A percentile compares a stretch with the other conserved stretches of the same genome.
These are phyloP conservation scores for Pleuronectes platessa DNA, from an alignment of 2,113 vertebrate species.

Conservation along the genomic window DNA sequence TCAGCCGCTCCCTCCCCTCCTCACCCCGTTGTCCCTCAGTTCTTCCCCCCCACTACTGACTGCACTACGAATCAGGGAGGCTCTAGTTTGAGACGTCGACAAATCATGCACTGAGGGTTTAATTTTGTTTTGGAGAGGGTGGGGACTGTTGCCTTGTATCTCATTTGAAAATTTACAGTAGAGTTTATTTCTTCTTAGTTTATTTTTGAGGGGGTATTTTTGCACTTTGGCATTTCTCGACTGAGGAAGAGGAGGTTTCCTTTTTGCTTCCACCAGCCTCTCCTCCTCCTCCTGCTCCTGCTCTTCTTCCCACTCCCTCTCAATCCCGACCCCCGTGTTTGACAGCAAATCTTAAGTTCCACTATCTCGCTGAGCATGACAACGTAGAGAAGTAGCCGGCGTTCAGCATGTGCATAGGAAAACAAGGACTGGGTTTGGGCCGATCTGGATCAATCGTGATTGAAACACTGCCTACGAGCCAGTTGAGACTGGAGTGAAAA, in stretches of 20 bases:
- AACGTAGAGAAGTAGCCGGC: not conserved
- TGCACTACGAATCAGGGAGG: constrained; percentile 83
- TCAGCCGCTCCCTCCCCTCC: constrained; percentile 22
- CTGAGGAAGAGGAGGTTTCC: constrained; percentile 28
- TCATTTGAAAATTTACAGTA: constrained; percentile 16
- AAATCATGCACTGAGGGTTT: constrained; percentile 61
- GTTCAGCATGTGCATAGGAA: constrained; percentile 17
- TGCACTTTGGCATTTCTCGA: constrained; percentile 68
- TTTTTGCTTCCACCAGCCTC: constrained; percentile 53
- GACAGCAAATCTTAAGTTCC: constrained; percentile 24
- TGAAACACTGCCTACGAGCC: constrained; percentile 35
- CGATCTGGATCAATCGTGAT: constrained; percentile 42
- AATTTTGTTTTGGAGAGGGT: not conserved
- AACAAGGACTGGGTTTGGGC: constrained; percentile 2
- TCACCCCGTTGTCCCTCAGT: not conserved
- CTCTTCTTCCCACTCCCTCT: constrained; percentile 4
- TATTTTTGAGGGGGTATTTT: constrained; percentile 52
- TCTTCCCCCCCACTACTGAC: constrained; percentile 50
- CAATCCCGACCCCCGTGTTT: constrained; percentile 17
- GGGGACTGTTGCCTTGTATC: constrained; percentile 3
- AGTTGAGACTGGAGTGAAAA: not conserved
- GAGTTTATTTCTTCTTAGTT: constrained; percentile 11
- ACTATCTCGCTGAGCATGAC: constrained; percentile 7
- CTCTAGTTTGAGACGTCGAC: constrained; percentile 65
- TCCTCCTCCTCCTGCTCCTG: constrained; percentile 16